These are phyloP conservation scores for Aldrovandia affinis DNA, from an alignment of 2,797 vertebrate genomes.

Conservation along the genomic window DNA sequence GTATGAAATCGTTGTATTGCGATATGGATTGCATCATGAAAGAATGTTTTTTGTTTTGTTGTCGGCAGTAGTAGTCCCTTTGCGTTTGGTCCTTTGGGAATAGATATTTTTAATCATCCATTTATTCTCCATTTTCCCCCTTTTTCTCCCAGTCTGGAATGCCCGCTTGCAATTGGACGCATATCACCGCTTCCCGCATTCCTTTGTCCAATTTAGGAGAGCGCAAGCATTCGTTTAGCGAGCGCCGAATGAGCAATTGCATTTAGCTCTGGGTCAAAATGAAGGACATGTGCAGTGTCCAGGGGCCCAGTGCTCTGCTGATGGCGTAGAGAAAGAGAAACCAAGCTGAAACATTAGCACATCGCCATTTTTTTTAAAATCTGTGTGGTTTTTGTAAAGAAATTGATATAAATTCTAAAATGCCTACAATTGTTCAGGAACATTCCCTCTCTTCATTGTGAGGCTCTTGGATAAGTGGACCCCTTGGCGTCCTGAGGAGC, in stretches of 20 bases:
- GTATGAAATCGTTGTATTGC: not conserved
- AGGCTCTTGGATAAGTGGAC: not conserved
- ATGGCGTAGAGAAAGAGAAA: not conserved
- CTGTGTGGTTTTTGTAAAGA: not conserved
- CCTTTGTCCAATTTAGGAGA: not conserved
- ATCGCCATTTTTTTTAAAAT: not conserved
- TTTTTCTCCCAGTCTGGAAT: not conserved
- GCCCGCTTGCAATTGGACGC: not conserved
- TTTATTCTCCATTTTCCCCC: not conserved
- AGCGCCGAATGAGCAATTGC: not conserved
- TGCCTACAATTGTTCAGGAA: not conserved
- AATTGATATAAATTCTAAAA: not conserved
- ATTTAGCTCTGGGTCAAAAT: not conserved
- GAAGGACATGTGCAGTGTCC: not conserved
- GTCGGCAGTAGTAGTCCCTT: too few species aligned
- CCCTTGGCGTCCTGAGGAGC: not conserved
- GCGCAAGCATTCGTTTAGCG: not conserved
- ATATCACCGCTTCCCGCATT: not conserved
- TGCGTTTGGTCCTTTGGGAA: too few species aligned
- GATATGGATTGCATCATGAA: too few species aligned
- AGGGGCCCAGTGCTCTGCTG: not conserved
- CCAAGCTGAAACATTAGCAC: not conserved
- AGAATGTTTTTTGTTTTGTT: too few species aligned
- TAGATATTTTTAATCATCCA: not conserved
- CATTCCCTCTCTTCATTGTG: not conserved